Evolutionary conservation across 2,888 invertebrate species (phyloP), one percentile per base, ranked within the genome.

Genomic region (Lottia gigantea): DNA sequence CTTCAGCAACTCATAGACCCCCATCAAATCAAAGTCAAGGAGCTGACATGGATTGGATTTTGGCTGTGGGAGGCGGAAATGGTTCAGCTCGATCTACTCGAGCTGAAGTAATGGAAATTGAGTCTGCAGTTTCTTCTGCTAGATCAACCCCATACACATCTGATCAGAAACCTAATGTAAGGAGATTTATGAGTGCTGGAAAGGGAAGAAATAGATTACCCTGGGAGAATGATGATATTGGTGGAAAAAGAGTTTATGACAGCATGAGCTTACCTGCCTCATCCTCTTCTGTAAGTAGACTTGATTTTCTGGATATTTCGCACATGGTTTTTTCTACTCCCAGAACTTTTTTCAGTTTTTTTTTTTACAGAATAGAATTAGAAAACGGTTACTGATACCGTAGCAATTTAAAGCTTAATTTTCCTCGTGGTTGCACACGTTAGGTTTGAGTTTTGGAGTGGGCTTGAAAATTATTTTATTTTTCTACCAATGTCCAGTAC

Each of bases 1-100:
- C 85, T 2, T 87, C 87, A n/a, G 85, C 86, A 46, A 84, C 86
- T 16, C 85, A 86, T 16, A 76, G 84, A 61, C 80, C 82, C 62
- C 78, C 82, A 14, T 72, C 80, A 19, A 76, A 73, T 49, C 77
- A 77, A 68, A 76, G 77, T 66, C 82, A 78, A 70, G 85, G 93
- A 63, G 91, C 93, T 12, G 95, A 95, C 86, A 91, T 94, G 47
- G 93, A 94, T 70, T 95, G 94, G 94, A 92, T 95, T 68, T 89
- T 92, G 71, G 93, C 85, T 19, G 82, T 83, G 8, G 82, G 83
- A 31, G 82, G 84, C 49, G 84, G 83, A 6, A 69, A 74, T 55
- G 80, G 80, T 46, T 84, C 85, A 25, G 82, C 85, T 1, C 73
- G 82, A 46, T 80, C 83, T 45, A 78, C 82, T 46, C 73, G 84